Conservation (phyloP, 2,797 vertebrate genomes). For the Characodon lateralis region DNA sequence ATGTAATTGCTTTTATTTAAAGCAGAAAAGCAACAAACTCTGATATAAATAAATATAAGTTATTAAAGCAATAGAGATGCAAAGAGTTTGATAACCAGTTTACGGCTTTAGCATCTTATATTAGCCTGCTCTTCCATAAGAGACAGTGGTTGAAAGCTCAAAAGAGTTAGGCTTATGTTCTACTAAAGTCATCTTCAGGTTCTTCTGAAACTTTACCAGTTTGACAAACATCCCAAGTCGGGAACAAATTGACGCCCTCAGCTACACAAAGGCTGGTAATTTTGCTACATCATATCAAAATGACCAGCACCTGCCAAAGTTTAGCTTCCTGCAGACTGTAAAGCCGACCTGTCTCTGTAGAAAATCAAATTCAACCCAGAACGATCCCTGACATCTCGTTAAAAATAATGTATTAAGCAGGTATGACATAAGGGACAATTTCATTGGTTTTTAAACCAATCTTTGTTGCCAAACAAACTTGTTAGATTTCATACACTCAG, state of each 20-base stretch:
- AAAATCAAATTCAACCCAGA: neutral
- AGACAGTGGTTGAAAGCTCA: neutral
- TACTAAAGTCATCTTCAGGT: neutral
- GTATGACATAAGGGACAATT: neutral
- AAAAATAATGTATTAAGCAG: neutral
- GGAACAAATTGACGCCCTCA: neutral
- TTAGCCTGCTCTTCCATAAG: neutral
- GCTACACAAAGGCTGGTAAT: too few species aligned
- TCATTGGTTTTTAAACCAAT: too few species aligned
- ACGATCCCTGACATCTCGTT: neutral
- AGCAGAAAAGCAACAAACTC: neutral
- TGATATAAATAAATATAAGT: neutral
- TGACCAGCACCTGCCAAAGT: neutral
- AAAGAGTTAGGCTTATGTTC: neutral
- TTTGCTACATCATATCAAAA: neutral
- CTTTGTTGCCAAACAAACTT: constrained; percentile 55
- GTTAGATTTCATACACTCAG: constrained; percentile 74
- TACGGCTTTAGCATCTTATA: neutral
- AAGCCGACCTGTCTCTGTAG: neutral
- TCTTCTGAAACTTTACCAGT: neutral
- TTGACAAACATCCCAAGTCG: neutral
- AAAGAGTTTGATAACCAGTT: neutral
- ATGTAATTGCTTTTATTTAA: neutral
- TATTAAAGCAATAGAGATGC: neutral
- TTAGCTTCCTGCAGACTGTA: neutral